Evolutionary conservation across 2,888 invertebrate genomes (phyloP).

Genomic region (Galerucella calmariensis): DNA sequence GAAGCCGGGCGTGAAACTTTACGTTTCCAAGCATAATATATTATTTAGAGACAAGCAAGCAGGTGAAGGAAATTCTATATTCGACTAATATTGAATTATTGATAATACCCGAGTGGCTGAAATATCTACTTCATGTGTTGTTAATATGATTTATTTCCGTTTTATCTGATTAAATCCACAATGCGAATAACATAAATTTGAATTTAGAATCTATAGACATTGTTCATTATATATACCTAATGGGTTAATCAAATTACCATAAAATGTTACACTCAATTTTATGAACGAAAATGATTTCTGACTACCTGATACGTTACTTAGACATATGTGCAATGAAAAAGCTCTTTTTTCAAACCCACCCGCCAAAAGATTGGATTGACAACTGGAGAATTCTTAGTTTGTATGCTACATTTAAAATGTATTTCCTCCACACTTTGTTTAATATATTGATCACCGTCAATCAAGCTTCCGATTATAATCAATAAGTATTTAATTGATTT

Average conservation of each 20-base stretch:
- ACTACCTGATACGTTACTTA: not conserved
- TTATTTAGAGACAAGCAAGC: slow-evolving; percentile 36
- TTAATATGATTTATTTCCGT: slow-evolving; percentile 39
- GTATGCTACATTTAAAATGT: not conserved
- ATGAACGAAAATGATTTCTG: not conserved
- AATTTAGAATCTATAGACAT: slow-evolving; percentile 10
- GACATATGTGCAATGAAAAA: not conserved
- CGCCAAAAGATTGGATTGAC: not conserved
- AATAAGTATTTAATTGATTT: not conserved
- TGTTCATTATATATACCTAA: slow-evolving; percentile 10
- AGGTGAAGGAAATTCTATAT: slow-evolving; percentile 38
- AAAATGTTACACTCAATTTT: not conserved
- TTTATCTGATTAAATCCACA: slow-evolving; percentile 34
- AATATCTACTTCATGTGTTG: slow-evolving; percentile 37
- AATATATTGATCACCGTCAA: not conserved
- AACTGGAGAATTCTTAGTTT: not conserved
- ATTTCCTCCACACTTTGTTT: not conserved
- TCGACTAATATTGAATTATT: slow-evolving; percentile 41
- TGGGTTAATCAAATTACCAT: slow-evolving; percentile 7
- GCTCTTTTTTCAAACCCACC: not conserved
- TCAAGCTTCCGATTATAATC: not conserved
- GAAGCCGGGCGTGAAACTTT: slow-evolving; percentile 22
- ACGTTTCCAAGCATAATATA: slow-evolving; percentile 26
- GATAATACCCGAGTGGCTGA: slow-evolving; percentile 36
- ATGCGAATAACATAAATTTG: slow-evolving; percentile 29